Evolutionary conservation across 1,140 invertebrate species (phyloP).

Genomic region (Melanaphis sacchari): DNA sequence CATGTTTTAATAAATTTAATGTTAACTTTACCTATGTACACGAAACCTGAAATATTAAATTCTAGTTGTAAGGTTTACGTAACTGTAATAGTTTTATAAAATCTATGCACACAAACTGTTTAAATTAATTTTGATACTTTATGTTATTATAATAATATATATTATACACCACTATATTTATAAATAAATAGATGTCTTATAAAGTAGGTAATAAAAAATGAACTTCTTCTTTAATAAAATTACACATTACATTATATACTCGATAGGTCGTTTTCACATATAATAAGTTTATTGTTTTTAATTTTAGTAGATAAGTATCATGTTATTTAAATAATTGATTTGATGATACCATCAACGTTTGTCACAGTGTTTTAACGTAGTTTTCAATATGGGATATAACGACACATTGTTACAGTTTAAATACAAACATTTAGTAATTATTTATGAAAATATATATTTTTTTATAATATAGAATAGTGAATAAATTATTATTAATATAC

Average conservation of each 20-base stretch:
- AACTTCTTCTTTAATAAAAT: not conserved
- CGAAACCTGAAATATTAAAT: not conserved
- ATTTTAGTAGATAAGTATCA: not conserved
- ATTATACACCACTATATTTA: not conserved
- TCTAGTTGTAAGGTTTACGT: not conserved
- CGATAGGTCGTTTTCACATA: not conserved
- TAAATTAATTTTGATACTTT: not conserved
- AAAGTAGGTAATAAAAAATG: not conserved
- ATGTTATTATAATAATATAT: not conserved
- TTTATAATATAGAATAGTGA: not conserved
- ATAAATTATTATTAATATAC: not conserved
- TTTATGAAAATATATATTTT: not conserved
- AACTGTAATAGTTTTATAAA: not conserved
- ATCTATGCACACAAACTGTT: not conserved
- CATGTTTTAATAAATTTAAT: not conserved
- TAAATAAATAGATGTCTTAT: not conserved
- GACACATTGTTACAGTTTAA: not conserved
- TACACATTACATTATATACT: not conserved
- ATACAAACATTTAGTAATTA: not conserved
- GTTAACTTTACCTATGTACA: not conserved
- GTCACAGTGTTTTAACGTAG: not conserved
- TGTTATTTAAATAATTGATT: not conserved
- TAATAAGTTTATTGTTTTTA: slow-evolving; percentile 3
- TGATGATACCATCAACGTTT: not conserved
- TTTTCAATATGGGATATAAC: not conserved